These are phyloP conservation scores for Heliconius cydno DNA, from an alignment of 2,888 invertebrate genomes.

Conservation along the genomic window DNA sequence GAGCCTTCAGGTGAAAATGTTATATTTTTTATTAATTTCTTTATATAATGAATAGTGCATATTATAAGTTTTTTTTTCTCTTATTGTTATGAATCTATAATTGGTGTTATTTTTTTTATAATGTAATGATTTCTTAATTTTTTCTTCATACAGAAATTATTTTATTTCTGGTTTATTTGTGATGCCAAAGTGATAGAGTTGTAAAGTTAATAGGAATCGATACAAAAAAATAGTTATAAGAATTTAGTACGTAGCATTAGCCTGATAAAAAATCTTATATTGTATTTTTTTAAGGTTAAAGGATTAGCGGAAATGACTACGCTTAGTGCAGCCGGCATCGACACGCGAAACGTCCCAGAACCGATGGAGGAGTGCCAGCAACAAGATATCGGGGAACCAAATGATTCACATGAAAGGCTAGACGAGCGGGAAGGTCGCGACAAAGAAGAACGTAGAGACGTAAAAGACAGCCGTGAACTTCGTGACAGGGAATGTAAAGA, in stretches of 20 bases:
- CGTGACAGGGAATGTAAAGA: conserved; percentile 73
- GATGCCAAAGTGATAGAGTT: not conserved
- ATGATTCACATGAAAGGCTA: conserved; percentile 67
- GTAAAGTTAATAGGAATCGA: not conserved
- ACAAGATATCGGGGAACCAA: conserved; percentile 67
- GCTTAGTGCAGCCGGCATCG: conserved; percentile 86
- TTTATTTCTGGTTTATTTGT: not conserved
- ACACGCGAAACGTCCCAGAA: conserved; percentile 76
- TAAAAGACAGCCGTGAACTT: conserved; percentile 65
- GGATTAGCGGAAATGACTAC: conserved; percentile 97
- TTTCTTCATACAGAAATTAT: too few relatives aligned
- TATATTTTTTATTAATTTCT: not conserved
- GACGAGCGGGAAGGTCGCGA: conserved; percentile 68
- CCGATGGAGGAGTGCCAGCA: conserved; percentile 79
- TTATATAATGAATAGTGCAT: not conserved
- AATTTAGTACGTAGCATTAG: not conserved
- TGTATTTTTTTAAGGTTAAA: conserved; percentile 84
- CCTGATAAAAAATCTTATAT: not conserved
- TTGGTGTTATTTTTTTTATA: not conserved
- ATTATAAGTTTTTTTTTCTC: too few relatives aligned
- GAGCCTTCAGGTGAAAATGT: conserved; percentile 88
- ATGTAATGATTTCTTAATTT: not conserved
- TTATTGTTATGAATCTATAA: not conserved
- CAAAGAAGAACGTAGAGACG: conserved; percentile 71
- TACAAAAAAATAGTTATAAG: not conserved